These are phyloP conservation scores for Aplidium turbinatum DNA, from an alignment of 23 tunicate genomes.

Conservation along the genomic window DNA sequence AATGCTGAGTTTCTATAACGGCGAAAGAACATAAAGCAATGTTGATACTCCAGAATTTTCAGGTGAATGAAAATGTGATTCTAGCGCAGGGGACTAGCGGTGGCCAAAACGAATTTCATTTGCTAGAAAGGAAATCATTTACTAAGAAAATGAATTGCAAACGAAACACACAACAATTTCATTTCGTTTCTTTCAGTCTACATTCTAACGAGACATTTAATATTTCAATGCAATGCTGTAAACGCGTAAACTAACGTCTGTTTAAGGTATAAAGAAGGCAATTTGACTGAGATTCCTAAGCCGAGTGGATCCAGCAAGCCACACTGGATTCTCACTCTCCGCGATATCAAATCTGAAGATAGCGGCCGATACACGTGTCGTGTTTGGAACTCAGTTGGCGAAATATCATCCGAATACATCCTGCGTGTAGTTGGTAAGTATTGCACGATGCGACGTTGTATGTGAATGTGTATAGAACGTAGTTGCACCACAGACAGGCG, in stretches of 20 bases:
- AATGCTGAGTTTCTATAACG: no score
- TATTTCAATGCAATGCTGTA: not conserved
- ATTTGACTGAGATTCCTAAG: constrained; percentile 16
- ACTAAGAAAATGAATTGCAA: no score
- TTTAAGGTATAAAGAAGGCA: constrained; percentile 79
- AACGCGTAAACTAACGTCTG: not conserved
- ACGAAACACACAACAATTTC: not conserved
- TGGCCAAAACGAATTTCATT: no score
- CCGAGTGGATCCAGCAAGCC: constrained; percentile 9
- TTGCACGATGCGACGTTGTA: no score
- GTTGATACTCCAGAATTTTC: no score
- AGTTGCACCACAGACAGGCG: no score
- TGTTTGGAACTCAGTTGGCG: constrained; percentile 76
- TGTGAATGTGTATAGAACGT: no score
- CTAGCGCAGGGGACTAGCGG: no score
- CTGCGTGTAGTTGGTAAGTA: constrained; percentile 15
- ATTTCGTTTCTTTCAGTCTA: not conserved
- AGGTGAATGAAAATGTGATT: no score
- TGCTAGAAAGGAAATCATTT: no score
- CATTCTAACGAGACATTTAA: not conserved
- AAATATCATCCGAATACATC: constrained; percentile 47
- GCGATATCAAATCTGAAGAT: constrained; percentile 26
- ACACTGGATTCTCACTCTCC: constrained; percentile 51
- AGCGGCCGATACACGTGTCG: constrained; percentile 74
- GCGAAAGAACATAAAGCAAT: no score